Percentiles rank a stretch among this genome's conserved stretches.
These are phyloP conservation scores for Hydropsyche betteni DNA, from an alignment of 2,888 invertebrate genomes.

Conservation along the genomic window DNA sequence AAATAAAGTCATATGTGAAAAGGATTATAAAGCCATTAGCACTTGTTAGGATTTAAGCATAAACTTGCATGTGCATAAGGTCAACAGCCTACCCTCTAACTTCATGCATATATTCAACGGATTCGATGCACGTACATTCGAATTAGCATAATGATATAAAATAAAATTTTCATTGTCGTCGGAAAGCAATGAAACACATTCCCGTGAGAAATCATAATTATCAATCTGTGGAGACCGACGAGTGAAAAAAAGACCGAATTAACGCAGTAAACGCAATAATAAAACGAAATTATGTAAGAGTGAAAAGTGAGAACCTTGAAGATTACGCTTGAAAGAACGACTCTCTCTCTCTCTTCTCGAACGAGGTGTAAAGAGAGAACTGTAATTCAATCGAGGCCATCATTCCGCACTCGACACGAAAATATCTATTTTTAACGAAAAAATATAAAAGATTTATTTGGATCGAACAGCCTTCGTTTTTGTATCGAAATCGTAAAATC, in stretches of 20 bases:
- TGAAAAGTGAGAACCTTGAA: constrained; percentile 30
- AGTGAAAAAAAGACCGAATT: constrained; percentile 7
- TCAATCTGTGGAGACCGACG: too few relatives aligned
- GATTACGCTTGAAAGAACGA: constrained; percentile 28
- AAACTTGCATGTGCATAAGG: too few relatives aligned
- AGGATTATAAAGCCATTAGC: too few relatives aligned
- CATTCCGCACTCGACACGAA: not conserved
- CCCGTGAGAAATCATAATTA: too few relatives aligned
- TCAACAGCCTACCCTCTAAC: too few relatives aligned
- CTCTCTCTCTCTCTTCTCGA: constrained; percentile 21
- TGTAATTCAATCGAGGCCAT: constrained; percentile 24
- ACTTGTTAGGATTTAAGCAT: too few relatives aligned
- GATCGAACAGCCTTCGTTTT: not conserved
- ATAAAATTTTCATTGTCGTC: too few relatives aligned
- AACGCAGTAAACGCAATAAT: constrained; percentile 11
- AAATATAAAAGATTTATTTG: not conserved
- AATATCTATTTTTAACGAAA: not conserved
- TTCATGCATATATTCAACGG: too few relatives aligned
- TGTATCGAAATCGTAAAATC: constrained; percentile 1
- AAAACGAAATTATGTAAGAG: constrained; percentile 28
- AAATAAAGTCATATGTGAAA: too few relatives aligned
- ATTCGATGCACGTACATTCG: too few relatives aligned
- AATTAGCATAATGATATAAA: too few relatives aligned
- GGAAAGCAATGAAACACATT: too few relatives aligned
- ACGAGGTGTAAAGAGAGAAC: constrained; percentile 17